Conservation (phyloP, 1,140 invertebrate species). For the Lerema accius region DNA sequence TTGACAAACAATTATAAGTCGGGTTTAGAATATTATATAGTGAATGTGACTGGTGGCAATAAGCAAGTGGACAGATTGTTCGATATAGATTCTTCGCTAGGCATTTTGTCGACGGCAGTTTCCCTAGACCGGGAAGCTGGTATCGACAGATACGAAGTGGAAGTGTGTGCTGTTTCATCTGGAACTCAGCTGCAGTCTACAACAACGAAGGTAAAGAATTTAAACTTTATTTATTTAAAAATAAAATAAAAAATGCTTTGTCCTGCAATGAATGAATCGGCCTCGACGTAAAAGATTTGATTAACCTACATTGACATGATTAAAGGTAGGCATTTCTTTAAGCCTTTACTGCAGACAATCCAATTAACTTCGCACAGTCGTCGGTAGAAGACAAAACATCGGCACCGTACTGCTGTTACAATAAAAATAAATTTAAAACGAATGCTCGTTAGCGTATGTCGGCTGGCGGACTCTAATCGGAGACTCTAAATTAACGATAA, state of each 20-base stretch:
- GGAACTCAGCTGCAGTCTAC: constrained; percentile 87
- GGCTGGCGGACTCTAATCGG: constrained; percentile 73
- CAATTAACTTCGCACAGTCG: constrained; percentile 74
- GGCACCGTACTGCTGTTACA: constrained; percentile 70
- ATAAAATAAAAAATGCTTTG: not conserved
- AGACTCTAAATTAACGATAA: constrained; percentile 80
- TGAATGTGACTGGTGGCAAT: constrained; percentile 92
- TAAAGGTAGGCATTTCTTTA: constrained; percentile 40
- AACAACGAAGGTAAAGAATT: constrained; percentile 89
- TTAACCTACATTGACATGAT: constrained; percentile 35
- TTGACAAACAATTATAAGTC: constrained; percentile 87
- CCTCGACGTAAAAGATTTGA: constrained; percentile 15
- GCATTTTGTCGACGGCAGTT: constrained; percentile 93
- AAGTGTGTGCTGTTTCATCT: constrained; percentile 91
- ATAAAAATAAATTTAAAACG: constrained; percentile 76
- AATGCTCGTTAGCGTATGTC: constrained; percentile 79
- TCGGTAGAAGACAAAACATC: constrained; percentile 72
- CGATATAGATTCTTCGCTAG: constrained; percentile 94
- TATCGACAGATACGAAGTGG: constrained; percentile 90
- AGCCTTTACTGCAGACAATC: constrained; percentile 57
- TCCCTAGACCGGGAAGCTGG: constrained; percentile 94
- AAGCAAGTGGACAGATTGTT: constrained; percentile 92
- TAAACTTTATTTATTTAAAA: constrained; percentile 18
- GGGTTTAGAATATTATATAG: constrained; percentile 95
- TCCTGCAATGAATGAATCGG: not conserved